Evolutionary conservation across 2,797 vertebrate species (phyloP), one percentile per base, ranked within the genome.

Genomic region (Nasua narica): DNA sequence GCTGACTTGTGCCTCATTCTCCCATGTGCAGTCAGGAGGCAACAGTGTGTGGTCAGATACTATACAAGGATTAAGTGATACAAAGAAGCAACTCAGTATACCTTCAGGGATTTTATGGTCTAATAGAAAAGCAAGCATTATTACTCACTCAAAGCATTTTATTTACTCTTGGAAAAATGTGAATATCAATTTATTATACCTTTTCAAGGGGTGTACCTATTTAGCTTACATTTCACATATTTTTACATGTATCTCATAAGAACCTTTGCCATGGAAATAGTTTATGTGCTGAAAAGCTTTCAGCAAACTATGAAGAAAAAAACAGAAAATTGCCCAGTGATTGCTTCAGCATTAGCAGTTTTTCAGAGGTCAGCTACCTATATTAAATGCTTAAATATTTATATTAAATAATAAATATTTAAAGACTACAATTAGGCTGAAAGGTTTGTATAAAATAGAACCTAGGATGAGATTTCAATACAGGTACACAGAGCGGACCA

Each of bases 311-410:
- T 40, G 95, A 92, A 94, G 10, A 2, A 62, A 90, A 84, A 90
- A 25, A 62, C 46, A 70, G 62, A 58, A 81, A 94, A 74, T 87
- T n/a, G 19, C 3, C 1, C 43, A 78, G 21, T 69, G 52, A 96
- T 94, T 92, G 56, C 37, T 83, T 91, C 35, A 62, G 35, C 16
- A 95, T 93, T 40, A 95, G 83, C 35, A 90, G 29, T 88, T 95
- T 91, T 93, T 93, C 78, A 72, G 74, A 96, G 93, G 65, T 94
- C 56, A 96, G 62, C 60, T 94, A 84, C 56, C 16, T 95, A 77
- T 94, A 97, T 97, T 97, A 97, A 96, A 91, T 77, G 52, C 58
- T 97, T 91, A 97, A 97, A 95, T 97, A 97, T 96, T 97, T 97
- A 97, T 97, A 60, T 92, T 58, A 94, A 70, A 5, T 65, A 69